A percentile compares a stretch with the other conserved stretches of the same genome.
Evolutionary conservation across 2,797 vertebrate species (phyloP).

Genomic region (Coracias cyanogaster): DNA sequence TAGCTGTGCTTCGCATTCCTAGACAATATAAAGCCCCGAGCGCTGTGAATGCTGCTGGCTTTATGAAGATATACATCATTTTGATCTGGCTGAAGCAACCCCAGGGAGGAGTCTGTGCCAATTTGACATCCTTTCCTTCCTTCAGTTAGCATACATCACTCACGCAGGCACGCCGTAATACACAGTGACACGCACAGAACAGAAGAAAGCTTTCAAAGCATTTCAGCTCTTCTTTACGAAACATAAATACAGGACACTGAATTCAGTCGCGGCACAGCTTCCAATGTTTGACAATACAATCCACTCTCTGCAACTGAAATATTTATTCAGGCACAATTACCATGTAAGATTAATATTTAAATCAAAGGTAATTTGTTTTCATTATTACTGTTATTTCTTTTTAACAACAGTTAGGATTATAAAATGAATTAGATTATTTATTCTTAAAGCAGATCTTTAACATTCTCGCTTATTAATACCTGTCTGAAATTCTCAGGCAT

Average conservation of each 20-base stretch:
- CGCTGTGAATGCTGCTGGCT: not conserved
- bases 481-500: not conserved
- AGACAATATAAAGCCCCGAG: not conserved
- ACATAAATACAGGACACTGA: not conserved
- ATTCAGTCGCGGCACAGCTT: not conserved
- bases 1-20: not conserved
- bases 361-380: conserved; percentile 18
- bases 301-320: conserved; percentile 4
- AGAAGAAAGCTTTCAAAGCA: not conserved
- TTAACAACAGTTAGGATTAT: conserved; percentile 14
- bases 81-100: not conserved
- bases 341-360: conserved; percentile 39
- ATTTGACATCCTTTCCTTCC: not conserved
- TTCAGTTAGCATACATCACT: not conserved
- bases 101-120: not conserved
- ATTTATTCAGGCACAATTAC: conserved; percentile 19
- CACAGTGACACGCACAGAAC: not conserved
- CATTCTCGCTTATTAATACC: not conserved
- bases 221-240: not conserved
- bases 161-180: not conserved
- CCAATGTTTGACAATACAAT: not conserved
- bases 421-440: not conserved
- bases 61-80: not conserved
- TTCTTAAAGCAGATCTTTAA: not conserved
- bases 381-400: conserved; percentile 12